phyloP scores from a whole-genome alignment of 2,888 invertebrate genomes.

The Amphipyra tragopoginis region DNA sequence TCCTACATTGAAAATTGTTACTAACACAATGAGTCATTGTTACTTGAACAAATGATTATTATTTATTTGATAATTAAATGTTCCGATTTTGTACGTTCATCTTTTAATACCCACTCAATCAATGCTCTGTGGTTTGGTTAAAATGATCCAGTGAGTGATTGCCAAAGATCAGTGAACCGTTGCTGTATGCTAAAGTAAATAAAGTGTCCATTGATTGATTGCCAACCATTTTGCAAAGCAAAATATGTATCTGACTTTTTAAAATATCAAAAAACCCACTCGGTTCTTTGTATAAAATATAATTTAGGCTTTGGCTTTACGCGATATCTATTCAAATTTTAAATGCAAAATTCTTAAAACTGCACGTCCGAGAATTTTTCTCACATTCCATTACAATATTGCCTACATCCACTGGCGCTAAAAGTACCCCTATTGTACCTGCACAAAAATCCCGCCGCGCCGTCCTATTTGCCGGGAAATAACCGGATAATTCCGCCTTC shows the following conservation, averaged over 20 bases:
- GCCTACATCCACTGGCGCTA: constrained; percentile 17
- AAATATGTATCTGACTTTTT: constrained; percentile 9
- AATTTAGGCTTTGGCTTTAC: not conserved
- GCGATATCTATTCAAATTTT: constrained; percentile 11
- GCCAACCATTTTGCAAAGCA: constrained; percentile 8
- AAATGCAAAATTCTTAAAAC: constrained; percentile 10
- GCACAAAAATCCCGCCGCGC: constrained; percentile 26
- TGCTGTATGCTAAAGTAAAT: constrained; percentile 9
- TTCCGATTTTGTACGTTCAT: not conserved
- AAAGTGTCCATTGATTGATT: constrained; percentile 17
- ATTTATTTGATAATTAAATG: no score
- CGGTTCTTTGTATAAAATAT: not conserved
- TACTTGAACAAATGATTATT: no score
- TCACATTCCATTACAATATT: constrained; percentile 32
- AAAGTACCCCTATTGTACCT: constrained; percentile 47
- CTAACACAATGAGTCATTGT: no score
- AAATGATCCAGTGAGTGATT: constrained; percentile 12
- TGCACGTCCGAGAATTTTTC: constrained; percentile 3
- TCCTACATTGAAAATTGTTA: no score
- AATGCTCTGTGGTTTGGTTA: not conserved
- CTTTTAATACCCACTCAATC: not conserved
- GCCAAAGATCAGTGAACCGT: constrained; percentile 4
- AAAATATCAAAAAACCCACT: constrained; percentile 1
- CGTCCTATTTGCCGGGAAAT: constrained; percentile 43
- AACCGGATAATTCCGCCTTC: constrained; percentile 49